Evolutionary conservation across 2,888 invertebrate genomes (phyloP).

Genomic region (Clusia tigrina): DNA sequence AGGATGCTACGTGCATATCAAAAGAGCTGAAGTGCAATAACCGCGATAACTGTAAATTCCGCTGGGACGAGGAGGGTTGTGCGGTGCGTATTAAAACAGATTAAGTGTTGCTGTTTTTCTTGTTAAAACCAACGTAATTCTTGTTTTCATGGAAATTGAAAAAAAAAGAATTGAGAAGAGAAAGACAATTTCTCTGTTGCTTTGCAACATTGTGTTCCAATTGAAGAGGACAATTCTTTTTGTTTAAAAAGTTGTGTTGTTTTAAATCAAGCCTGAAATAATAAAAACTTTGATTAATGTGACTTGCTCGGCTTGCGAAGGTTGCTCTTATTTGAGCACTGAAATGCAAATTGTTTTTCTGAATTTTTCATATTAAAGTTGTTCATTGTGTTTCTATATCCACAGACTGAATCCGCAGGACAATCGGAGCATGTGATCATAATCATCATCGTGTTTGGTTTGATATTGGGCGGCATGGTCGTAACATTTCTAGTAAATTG

Average conservation of each 20-base stretch:
- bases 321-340: background rate
- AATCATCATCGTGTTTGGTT: conserved; percentile 85
- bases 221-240: background rate
- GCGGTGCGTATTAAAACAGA: conserved; percentile 65
- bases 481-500: conserved; percentile 90
- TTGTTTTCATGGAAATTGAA: background rate
- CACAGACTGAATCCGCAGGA: conserved; percentile 50
- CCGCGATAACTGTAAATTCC: conserved; percentile 80
- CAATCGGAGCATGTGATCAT: conserved; percentile 81
- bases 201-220: background rate
- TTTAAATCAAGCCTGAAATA: background rate
- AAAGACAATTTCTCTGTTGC: background rate
- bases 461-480: conserved; percentile 88
- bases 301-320: background rate
- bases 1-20: conserved; percentile 87
- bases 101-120: too few relatives aligned
- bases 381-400: conserved; percentile 12
- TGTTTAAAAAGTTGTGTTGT: background rate
- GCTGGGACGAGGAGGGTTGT: conserved; percentile 76
- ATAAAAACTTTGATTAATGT: background rate
- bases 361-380: too few relatives aligned
- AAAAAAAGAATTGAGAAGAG: background rate
- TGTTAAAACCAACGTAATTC: background rate
- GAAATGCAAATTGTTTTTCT: conserved; percentile 10
- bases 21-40: conserved; percentile 74